Evolutionary conservation across 2,888 invertebrate genomes (phyloP).

Genomic region (Pardosa pseudoannulata): DNA sequence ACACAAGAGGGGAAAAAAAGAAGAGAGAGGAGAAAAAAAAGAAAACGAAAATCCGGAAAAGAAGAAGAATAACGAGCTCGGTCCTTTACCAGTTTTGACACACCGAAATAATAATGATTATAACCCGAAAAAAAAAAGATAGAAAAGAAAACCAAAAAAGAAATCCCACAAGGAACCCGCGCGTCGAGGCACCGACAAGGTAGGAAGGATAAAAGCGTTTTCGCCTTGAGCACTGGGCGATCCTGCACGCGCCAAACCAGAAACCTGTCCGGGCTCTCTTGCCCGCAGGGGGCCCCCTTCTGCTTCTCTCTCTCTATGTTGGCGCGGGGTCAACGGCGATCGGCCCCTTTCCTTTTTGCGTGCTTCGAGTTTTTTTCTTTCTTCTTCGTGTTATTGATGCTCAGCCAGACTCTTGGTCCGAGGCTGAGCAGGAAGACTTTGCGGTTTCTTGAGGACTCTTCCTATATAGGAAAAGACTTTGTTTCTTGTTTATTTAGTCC

Average conservation of each 20-base stretch:
- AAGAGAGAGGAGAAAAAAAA: not conserved
- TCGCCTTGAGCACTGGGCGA: conserved; percentile 18
- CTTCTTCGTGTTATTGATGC: conserved; percentile 33
- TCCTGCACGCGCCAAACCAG: conserved; percentile 64
- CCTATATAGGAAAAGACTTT: not conserved
- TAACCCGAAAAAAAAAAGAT: not conserved
- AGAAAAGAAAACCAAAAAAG: not conserved
- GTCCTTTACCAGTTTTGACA: conserved; percentile 60
- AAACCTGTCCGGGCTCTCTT: conserved; percentile 49
- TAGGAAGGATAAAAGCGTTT: conserved; percentile 62
- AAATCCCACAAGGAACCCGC: not conserved
- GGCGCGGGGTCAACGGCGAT: conserved; percentile 59
- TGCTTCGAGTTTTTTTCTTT: conserved; percentile 47
- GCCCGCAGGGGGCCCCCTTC: conserved; percentile 45
- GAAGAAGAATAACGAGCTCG: conserved; percentile 18
- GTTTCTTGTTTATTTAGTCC: not conserved
- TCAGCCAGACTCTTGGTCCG: conserved; percentile 18
- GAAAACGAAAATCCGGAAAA: not conserved
- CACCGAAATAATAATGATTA: conserved; percentile 46
- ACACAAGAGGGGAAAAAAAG: too few relatives aligned
- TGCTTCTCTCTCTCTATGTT: too few relatives aligned
- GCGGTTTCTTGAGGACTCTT: not conserved
- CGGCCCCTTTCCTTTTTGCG: conserved; percentile 60
- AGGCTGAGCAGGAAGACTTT: conserved; percentile 38
- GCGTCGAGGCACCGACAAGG: conserved; percentile 25